Conservation (phyloP, 1,140 invertebrate genomes). For the Micrasema minimum region DNA sequence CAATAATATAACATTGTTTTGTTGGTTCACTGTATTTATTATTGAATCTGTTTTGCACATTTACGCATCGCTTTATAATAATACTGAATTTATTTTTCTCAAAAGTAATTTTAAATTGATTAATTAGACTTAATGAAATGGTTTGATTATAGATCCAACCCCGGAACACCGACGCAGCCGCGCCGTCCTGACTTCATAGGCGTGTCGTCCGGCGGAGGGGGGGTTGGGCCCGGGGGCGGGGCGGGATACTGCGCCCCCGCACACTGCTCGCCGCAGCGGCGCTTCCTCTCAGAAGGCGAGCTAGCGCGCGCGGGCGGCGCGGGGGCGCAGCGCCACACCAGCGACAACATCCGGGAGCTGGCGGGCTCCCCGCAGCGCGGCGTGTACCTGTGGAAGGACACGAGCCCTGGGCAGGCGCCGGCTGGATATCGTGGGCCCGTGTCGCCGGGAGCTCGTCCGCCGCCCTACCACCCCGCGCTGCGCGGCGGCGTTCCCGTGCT, state of each 20-base stretch:
- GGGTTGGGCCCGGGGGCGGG: conserved; percentile 56
- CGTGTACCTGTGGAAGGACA: conserved; percentile 87
- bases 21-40: no score
- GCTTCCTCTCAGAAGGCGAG: conserved; percentile 88
- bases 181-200: conserved; percentile 87
- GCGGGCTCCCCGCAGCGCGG: conserved; percentile 86
- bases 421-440: conserved; percentile 63
- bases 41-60: no score
- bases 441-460: conserved; percentile 56
- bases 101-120: no score
- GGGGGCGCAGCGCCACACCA: conserved; percentile 70
- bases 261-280: conserved; percentile 78
- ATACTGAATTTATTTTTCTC: no score
- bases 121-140: no score
- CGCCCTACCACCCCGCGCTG: conserved; percentile 55
- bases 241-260: conserved; percentile 47
- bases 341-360: conserved; percentile 79
- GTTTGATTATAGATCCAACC: conserved; percentile 79
- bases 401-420: conserved; percentile 76
- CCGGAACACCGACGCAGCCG: conserved; percentile 87
- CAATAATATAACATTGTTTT: no score
- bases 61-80: no score
- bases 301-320: conserved; percentile 77
- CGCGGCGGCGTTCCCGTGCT: conserved; percentile 77
- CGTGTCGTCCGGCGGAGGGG: conserved; percentile 64